Evolutionary conservation across 2,888 invertebrate species (phyloP), one percentile per base, ranked within the genome.

Genomic region (Dicyrtoma fusca): DNA sequence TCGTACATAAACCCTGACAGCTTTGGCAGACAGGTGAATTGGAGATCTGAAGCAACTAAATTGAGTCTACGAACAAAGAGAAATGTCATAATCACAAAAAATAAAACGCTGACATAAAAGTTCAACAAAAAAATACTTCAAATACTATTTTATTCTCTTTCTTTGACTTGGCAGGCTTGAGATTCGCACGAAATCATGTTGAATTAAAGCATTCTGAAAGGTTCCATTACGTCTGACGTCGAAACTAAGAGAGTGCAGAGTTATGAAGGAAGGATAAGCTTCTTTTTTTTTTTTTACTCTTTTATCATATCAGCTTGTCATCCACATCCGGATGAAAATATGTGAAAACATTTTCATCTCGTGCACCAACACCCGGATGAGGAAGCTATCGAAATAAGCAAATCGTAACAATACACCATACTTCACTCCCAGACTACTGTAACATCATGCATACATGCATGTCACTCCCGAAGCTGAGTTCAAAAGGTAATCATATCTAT

Each of bases 271-370:
- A 55, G 55, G 23, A 55, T 21, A 34, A 44, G 62, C 62, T 42
- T 42, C n/a, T 14, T 13, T 62, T 49, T 42, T 21, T 34, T 17
- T 59, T 53, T 25, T 11, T 26, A 23, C 11, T 25, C 59, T 13
- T 13, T 55, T 26, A 10, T 26, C 62, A 34, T 34, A 42, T 4
- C 13, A 62, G 17, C 62, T 42, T 62, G 62, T 62, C 62, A 62
- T 62, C 10, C 62, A 17, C 44, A 44, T 62, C 44, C 11, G 62
- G 23, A 25, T 49, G 47, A 64, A 64, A 42, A 21, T n/a, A 64
- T 21, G 47, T 64, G 49, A 49, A 64, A 64, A 47, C 49, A 64
- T 64, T 64, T 64, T 64, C 64, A 47, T 64, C 47, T 13, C 63
- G 13, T 55, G 23, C 14, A 13, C n/a, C n/a, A 51, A n/a, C 8